Percentiles rank a stretch among this genome's conserved stretches.
Conservation (phyloP, 2,797 vertebrate genomes). For the Fistularia commersonii region DNA sequence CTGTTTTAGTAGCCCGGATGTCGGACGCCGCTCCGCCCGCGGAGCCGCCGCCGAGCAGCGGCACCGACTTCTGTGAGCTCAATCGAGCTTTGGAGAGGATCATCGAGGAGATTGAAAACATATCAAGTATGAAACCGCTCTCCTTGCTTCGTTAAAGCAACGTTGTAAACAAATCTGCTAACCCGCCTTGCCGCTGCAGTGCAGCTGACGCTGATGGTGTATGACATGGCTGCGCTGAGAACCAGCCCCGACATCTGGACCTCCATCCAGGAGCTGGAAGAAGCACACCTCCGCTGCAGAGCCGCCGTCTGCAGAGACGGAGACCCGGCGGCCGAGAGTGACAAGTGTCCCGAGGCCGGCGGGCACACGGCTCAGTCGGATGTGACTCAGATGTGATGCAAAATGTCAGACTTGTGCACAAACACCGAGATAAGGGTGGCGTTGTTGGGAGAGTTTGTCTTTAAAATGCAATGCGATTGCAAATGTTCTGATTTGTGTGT, state of each 20-base stretch:
- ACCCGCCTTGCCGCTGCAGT: conserved; percentile 61
- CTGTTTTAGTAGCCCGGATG: conserved; percentile 59
- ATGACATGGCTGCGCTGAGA: conserved; percentile 78
- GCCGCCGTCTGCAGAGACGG: conserved; percentile 34
- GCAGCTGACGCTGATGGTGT: conserved; percentile 81
- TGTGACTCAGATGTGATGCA: conserved; percentile 7
- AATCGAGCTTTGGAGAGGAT: conserved; percentile 64
- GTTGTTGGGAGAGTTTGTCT: neutral
- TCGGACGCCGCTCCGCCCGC: conserved; percentile 4
- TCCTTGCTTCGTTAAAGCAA: no score
- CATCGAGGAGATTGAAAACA: conserved; percentile 60
- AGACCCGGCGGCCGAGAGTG: conserved; percentile 1
- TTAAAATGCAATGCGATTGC: neutral
- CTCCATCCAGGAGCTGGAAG: conserved; percentile 70
- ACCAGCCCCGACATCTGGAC: conserved; percentile 73
- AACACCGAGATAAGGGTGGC: neutral
- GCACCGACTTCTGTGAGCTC: conserved; percentile 38
- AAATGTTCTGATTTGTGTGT: neutral
- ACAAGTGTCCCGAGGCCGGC: neutral
- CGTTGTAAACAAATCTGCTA: no score
- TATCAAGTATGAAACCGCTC: conserved; percentile 53
- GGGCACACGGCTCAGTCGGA: neutral
- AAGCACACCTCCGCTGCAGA: conserved; percentile 74
- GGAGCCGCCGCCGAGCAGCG: conserved; percentile 2
- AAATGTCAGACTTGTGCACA: neutral